Evolutionary conservation across 2,888 invertebrate genomes (phyloP), one percentile per base, ranked within the genome.

Genomic region (Cantharis lateralis): DNA sequence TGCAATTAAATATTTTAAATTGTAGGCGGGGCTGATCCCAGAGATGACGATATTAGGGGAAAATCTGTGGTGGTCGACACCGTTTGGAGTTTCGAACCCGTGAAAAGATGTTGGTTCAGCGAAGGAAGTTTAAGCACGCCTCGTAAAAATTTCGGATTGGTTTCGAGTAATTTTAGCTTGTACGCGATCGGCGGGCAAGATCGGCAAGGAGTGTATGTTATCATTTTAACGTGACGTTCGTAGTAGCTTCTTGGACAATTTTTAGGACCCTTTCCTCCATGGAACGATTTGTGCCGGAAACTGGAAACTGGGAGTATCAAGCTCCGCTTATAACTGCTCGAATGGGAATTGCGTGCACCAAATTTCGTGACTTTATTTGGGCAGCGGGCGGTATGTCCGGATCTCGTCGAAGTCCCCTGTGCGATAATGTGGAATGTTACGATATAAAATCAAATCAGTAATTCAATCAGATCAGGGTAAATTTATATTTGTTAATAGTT

Each of bases 111-210:
- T 68, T 94, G 94, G 94, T 91, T 89, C 84, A 90, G 90, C 78
- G 93, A 94, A 84, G 89, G 90, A 1, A 90, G 90, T 13, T 89
- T 94, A 81, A 89, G 90, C 15, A 89, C 90, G 20, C 89, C 92
- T 0, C 89, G 94, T 81, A 92, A 93, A 85, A 93, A 93, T 87
- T 94, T 94, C 82, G 93, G 93, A 0, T 88, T 93, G 5, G 91
- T 93, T n/a, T 92, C 91, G 1, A 90, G 91, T 81, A 90, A 91
- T 20, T 91, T 91, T 86, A 91, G 91, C n/a, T 87, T 95, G 81
- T 94, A 91, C 82, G 93, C 93, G 3, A 92, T 94, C 78, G 94
- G 94, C 0, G 94, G 94, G 9, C 93, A 93, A 87, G 92, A 92
- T 84, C 90, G 90, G 78, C 90, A 91, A 83, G 91, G 92, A 84